Evolutionary conservation across 2,113 vertebrate genomes (phyloP).

Genomic region (Fukomys damarensis): DNA sequence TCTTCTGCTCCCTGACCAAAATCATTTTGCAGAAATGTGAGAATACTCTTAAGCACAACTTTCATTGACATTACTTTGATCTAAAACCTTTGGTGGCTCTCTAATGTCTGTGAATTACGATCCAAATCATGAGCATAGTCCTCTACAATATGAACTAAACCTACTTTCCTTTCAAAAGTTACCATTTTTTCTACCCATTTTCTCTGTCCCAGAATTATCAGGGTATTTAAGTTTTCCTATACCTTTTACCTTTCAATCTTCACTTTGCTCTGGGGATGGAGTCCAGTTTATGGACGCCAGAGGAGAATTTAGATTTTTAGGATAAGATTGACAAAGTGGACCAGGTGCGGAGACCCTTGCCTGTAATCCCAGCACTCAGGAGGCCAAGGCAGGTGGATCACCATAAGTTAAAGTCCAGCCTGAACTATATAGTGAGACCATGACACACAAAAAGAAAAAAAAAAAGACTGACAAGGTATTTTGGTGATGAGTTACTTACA

Average conservation of each 20-base stretch:
- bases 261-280: neutral
- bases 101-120: neutral
- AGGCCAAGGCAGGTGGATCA: neutral
- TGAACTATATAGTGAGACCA: neutral
- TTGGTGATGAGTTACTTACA: too few species aligned
- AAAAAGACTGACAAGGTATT: neutral
- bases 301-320: conserved; percentile 17
- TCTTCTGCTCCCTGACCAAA: neutral
- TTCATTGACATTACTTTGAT: neutral
- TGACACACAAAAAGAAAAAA: neutral
- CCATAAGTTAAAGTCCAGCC: neutral
- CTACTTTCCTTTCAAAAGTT: neutral
- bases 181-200: neutral
- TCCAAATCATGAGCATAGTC: neutral
- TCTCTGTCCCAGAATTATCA: neutral
- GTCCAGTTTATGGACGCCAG: neutral
- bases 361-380: neutral
- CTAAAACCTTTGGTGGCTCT: neutral
- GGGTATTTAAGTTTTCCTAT: neutral
- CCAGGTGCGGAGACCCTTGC: neutral
- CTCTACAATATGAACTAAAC: neutral
- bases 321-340: neutral
- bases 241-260: neutral
- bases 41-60: too few species aligned
- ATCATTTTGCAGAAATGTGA: neutral